Evolutionary conservation across 2,797 vertebrate genomes (phyloP).

Genomic region (Channa striata): DNA sequence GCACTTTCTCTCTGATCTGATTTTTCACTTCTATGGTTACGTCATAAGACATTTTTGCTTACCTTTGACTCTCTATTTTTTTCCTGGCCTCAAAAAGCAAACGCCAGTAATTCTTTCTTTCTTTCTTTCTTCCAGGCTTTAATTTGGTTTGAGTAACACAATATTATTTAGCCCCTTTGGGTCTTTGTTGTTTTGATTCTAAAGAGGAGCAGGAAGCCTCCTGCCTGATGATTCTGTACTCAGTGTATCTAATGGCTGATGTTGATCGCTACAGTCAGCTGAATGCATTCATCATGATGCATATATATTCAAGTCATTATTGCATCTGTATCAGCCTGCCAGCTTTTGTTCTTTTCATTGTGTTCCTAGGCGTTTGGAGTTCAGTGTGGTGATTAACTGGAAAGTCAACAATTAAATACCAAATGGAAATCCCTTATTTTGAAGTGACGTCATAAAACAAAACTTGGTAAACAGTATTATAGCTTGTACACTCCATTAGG

Average conservation of each 20-base stretch:
- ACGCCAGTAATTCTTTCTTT: too few relatives aligned
- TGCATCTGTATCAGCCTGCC: slow-evolving; percentile 4
- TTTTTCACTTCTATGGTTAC: not conserved
- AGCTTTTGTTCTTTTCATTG: slow-evolving; percentile 24
- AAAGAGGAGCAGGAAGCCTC: slow-evolving; percentile 31
- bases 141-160: not conserved
- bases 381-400: slow-evolving; percentile 35
- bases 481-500: too few relatives aligned
- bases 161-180: slow-evolving; percentile 1
- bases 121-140: not conserved
- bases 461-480: too few relatives aligned
- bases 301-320: slow-evolving; percentile 22
- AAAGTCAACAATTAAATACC: slow-evolving; percentile 25
- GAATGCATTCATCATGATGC: slow-evolving; percentile 14
- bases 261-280: slow-evolving; percentile 18
- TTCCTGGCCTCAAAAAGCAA: not conserved
- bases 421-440: slow-evolving; percentile 14
- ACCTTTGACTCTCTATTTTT: not conserved
- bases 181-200: slow-evolving; percentile 2
- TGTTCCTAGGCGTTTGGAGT: slow-evolving; percentile 19
- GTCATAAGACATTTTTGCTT: slow-evolving; percentile 39
- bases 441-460: not conserved
- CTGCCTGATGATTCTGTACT: not conserved
- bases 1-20: not conserved
- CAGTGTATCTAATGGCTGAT: not conserved